Conservation (phyloP, 1,140 invertebrate genomes). For the Panagrolaimus sp. region DNA sequence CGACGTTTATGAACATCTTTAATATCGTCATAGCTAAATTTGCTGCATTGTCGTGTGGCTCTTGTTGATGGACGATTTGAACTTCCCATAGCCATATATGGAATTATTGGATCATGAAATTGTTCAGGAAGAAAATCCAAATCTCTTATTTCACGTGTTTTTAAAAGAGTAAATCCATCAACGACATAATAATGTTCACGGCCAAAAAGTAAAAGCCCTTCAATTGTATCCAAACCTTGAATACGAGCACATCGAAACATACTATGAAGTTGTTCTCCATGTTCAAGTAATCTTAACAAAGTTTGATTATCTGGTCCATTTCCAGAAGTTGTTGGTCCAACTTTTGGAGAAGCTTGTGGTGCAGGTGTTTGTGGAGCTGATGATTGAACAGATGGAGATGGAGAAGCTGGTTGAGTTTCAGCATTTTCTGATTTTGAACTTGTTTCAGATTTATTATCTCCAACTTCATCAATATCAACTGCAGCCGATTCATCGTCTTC, state of each 20-base stretch:
- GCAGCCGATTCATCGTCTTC: slow-evolving; percentile 39
- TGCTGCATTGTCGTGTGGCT: slow-evolving; percentile 61
- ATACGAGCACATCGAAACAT: slow-evolving; percentile 96
- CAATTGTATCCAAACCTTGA: slow-evolving; percentile 90
- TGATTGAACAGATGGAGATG: neutral
- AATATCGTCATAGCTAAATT: slow-evolving; percentile 95
- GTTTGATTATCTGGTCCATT: slow-evolving; percentile 83
- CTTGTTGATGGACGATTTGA: slow-evolving; percentile 59
- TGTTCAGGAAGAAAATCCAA: slow-evolving; percentile 63
- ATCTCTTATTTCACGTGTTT: slow-evolving; percentile 81
- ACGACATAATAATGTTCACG: slow-evolving; percentile 97
- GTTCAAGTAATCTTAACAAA: slow-evolving; percentile 79
- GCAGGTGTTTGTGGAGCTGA: slow-evolving; percentile 9
- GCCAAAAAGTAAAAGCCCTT: slow-evolving; percentile 89
- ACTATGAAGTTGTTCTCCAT: slow-evolving; percentile 84
- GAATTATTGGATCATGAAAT: slow-evolving; percentile 78
- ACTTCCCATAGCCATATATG: slow-evolving; percentile 67
- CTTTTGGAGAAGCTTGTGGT: neutral
- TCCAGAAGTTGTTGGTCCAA: neutral
- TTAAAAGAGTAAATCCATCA: slow-evolving; percentile 91
- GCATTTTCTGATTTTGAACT: slow-evolving; percentile 9
- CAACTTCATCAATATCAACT: slow-evolving; percentile 24
- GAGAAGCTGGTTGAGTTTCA: neutral
- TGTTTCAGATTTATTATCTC: slow-evolving; percentile 21
- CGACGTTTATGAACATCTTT: slow-evolving; percentile 67